These are phyloP conservation scores for Jaculus jaculus DNA, from an alignment of 2,113 vertebrate species.

Conservation along the genomic window DNA sequence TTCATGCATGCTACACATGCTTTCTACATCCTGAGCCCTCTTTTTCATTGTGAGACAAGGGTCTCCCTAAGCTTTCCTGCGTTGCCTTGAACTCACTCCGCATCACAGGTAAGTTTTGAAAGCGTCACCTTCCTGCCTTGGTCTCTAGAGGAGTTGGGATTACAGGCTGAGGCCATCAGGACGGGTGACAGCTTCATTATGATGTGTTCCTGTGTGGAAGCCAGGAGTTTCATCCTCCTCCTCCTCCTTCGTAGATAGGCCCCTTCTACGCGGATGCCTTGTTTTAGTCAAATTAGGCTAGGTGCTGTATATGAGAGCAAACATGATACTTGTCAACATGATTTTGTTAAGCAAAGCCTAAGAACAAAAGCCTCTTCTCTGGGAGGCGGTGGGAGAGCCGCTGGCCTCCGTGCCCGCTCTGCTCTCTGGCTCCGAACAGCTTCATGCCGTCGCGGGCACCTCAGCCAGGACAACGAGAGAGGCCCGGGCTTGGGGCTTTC, in stretches of 20 bases:
- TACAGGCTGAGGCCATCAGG: neutral
- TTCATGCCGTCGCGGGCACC: neutral
- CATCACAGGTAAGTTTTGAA: neutral
- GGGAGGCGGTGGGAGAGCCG: constrained; percentile 69
- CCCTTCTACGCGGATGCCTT: neutral
- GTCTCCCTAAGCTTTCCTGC: neutral
- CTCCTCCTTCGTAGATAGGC: neutral
- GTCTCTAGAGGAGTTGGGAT: neutral
- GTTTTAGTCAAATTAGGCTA: neutral
- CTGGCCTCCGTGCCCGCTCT: too few species aligned
- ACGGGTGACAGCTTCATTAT: too few species aligned
- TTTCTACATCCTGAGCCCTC: accelerated
- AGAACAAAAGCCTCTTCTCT: constrained; percentile 76
- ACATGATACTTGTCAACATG: neutral
- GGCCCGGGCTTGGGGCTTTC: neutral
- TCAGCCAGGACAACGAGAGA: neutral
- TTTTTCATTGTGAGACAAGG: neutral
- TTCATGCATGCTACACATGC: too few species aligned
- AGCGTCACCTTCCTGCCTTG: neutral
- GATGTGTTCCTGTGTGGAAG: too few species aligned
- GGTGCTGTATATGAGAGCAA: too few species aligned
- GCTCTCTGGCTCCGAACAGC: too few species aligned
- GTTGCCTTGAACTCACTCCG: neutral
- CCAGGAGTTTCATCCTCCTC: too few species aligned
- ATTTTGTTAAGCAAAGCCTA: constrained; percentile 68